Conservation (phyloP, 1,140 invertebrate genomes). For the Sarcophaga bullata region DNA sequence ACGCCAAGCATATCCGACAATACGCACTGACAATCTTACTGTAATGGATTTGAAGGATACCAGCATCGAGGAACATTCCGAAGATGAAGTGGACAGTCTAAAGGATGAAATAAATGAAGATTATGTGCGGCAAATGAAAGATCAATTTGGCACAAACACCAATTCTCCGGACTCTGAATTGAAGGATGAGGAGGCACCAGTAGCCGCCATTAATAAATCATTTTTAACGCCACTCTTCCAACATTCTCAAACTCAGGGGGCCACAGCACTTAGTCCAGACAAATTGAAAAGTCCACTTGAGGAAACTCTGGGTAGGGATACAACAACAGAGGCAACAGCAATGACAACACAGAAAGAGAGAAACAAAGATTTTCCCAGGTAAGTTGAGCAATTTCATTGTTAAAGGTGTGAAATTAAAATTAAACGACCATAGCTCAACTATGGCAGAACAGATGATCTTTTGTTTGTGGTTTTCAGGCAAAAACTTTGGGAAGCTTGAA, state of each 20-base stretch:
- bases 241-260: slow-evolving; percentile 14
- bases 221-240: slow-evolving; percentile 22
- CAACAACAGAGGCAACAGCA: background rate
- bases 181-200: slow-evolving; percentile 25
- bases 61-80: slow-evolving; percentile 61
- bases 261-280: background rate
- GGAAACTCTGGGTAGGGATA: background rate
- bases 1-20: background rate
- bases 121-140: no score
- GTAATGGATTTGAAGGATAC: background rate
- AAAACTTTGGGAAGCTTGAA: no score
- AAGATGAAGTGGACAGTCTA: slow-evolving; percentile 61
- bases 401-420: no score
- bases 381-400: slow-evolving; percentile 21
- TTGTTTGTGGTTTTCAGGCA: no score
- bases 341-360: slow-evolving; percentile 34
- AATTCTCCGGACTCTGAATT: background rate
- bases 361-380: slow-evolving; percentile 59
- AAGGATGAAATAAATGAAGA: slow-evolving; percentile 56
- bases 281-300: background rate
- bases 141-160: no score
- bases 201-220: slow-evolving; percentile 24
- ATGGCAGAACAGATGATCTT: no score
- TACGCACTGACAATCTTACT: background rate
- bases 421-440: no score